Conservation (phyloP, 2,797 vertebrate species). For the Enoplosus armatus region DNA sequence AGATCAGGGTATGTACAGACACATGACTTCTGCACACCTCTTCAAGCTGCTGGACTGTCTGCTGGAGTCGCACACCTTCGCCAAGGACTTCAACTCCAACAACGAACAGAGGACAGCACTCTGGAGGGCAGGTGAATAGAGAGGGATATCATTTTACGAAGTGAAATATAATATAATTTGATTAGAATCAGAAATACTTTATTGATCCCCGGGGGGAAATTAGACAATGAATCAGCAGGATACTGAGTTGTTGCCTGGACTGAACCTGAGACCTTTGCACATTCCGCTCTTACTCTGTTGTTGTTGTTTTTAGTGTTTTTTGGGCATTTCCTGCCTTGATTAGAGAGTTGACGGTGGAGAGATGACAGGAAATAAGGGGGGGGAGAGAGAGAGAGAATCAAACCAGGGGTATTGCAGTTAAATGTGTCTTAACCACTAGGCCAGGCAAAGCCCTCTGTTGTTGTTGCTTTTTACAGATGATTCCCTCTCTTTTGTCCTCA, state of each 20-base stretch:
- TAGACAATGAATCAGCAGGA: too few species aligned
- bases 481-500: slow-evolving; percentile 55
- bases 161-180: too few species aligned
- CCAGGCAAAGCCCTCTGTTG: not conserved
- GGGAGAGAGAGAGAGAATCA: not conserved
- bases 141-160: too few species aligned
- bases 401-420: not conserved
- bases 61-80: slow-evolving; percentile 96
- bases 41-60: slow-evolving; percentile 97
- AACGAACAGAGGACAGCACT: slow-evolving; percentile 96
- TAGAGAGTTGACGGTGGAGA: not conserved
- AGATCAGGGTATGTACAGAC: slow-evolving; percentile 94
- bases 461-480: not conserved
- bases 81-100: slow-evolving; percentile 98
- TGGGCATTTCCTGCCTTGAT: not conserved
- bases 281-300: not conserved
- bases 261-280: not conserved
- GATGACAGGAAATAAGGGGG: not conserved
- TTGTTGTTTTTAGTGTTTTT: too few species aligned
- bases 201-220: too few species aligned
- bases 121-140: slow-evolving; percentile 92
- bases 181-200: too few species aligned
- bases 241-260: not conserved
- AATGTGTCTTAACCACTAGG: not conserved
- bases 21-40: slow-evolving; percentile 94